Evolutionary conservation across 2,797 vertebrate species (phyloP).

Genomic region (Tamandua tetradactyla): DNA sequence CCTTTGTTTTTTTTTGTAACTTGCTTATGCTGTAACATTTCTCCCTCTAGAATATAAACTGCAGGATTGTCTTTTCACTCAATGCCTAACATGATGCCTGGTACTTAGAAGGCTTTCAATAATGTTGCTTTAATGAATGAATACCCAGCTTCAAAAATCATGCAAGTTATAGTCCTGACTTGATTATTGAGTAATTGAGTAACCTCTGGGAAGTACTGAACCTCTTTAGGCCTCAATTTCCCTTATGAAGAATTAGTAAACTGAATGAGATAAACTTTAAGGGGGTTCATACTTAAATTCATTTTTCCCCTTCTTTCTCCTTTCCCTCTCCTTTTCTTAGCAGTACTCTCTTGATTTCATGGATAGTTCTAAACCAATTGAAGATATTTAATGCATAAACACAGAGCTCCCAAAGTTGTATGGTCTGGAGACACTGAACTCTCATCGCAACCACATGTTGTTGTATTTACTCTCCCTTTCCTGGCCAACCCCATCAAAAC

Average conservation of each 20-base stretch:
- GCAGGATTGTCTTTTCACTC: background rate
- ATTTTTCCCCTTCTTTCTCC: background rate
- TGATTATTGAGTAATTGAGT: background rate
- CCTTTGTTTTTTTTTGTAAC: background rate
- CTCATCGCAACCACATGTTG: constrained; percentile 68
- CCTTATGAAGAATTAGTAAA: background rate
- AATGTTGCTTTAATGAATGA: background rate
- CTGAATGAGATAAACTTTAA: background rate
- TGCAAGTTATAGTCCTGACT: background rate
- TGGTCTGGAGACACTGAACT: constrained; percentile 56
- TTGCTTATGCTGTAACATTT: background rate
- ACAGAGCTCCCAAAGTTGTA: constrained; percentile 50
- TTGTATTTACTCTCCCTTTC: constrained; percentile 58
- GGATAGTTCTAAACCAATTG: constrained; percentile 37
- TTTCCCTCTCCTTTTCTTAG: background rate
- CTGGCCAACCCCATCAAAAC: constrained; percentile 63
- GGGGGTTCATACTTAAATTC: background rate
- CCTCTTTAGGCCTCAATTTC: background rate
- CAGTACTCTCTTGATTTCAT: background rate
- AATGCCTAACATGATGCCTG: background rate
- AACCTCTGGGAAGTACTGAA: background rate
- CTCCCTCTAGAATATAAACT: background rate
- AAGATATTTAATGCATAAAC: constrained; percentile 63
- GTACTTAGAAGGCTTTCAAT: background rate
- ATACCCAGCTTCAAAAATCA: background rate